A percentile compares a stretch with the other conserved stretches of the same genome.
These are phyloP conservation scores for Cydia strobilella DNA, from an alignment of 1,140 invertebrate species.

Conservation along the genomic window DNA sequence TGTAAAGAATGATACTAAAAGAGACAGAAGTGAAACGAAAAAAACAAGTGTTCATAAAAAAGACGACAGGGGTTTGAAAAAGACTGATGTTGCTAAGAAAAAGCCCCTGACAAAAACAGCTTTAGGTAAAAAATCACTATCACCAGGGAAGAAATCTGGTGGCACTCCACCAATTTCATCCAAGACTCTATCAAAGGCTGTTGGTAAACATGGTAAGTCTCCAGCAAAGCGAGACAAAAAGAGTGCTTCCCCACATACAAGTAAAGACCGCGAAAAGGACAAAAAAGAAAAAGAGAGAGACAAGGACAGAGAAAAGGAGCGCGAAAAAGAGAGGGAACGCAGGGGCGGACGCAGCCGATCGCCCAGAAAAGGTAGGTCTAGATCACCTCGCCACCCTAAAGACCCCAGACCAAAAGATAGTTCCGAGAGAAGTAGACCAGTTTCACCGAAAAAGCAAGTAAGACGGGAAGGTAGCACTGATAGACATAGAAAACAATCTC, in stretches of 20 bases:
- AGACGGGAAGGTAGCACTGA: constrained; percentile 72
- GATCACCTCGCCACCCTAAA: constrained; percentile 72
- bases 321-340: constrained; percentile 71
- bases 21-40: constrained; percentile 73
- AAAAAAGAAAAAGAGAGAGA: constrained; percentile 71
- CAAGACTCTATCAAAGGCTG: constrained; percentile 70
- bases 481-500: constrained; percentile 70
- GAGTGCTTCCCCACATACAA: constrained; percentile 67
- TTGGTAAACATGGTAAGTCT: constrained; percentile 72
- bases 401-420: constrained; percentile 76
- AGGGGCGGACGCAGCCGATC: constrained; percentile 69
- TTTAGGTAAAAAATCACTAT: constrained; percentile 75
- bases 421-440: constrained; percentile 74
- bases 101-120: constrained; percentile 62
- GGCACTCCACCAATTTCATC: constrained; percentile 77
- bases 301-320: constrained; percentile 68
- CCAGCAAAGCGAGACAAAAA: constrained; percentile 72
- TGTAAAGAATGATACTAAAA: constrained; percentile 71
- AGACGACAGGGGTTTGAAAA: constrained; percentile 71
- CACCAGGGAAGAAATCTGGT: constrained; percentile 77
- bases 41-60: constrained; percentile 69
- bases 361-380: constrained; percentile 70
- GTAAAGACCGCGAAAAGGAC: constrained; percentile 73
- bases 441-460: constrained; percentile 74
- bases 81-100: constrained; percentile 68